These are phyloP conservation scores for Latrodectus geometricus DNA, from an alignment of 1,140 invertebrate species.

Conservation along the genomic window DNA sequence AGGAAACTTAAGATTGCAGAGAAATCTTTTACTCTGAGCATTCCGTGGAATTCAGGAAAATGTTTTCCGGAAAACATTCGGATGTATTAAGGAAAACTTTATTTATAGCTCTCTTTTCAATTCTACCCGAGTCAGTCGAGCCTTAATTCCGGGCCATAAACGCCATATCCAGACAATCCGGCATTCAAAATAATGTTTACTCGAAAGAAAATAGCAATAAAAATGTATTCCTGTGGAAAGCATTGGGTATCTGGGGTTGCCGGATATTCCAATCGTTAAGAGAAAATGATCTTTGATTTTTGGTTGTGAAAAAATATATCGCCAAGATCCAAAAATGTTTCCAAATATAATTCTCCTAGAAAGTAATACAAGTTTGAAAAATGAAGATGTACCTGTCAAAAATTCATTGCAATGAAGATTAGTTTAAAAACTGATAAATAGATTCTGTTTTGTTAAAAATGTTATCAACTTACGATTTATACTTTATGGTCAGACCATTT, in stretches of 20 bases:
- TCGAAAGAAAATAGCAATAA: conserved; percentile 45
- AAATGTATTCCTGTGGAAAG: conserved; percentile 35
- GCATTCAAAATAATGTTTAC: conserved; percentile 60
- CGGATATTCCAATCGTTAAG: background rate
- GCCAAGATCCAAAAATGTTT: background rate
- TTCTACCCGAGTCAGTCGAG: conserved; percentile 26
- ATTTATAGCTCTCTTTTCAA: conserved; percentile 60
- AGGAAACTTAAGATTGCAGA: conserved; percentile 32
- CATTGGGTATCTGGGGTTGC: conserved; percentile 12
- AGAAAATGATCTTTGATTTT: background rate
- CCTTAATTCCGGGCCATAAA: conserved; percentile 58
- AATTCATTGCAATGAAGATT: no score
- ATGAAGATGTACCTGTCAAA: background rate
- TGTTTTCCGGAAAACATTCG: conserved; percentile 46
- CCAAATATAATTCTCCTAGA: background rate
- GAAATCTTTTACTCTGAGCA: conserved; percentile 24
- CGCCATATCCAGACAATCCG: conserved; percentile 45
- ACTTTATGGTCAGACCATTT: no score
- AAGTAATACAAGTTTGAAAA: background rate
- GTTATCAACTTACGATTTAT: no score
- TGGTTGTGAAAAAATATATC: background rate
- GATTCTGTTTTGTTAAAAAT: no score
- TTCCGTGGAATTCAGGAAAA: conserved; percentile 35
- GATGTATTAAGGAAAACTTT: conserved; percentile 57
- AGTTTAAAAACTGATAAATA: no score